phyloP scores from a whole-genome alignment of 2,113 vertebrate species.

The Leptobrachium leishanense region DNA sequence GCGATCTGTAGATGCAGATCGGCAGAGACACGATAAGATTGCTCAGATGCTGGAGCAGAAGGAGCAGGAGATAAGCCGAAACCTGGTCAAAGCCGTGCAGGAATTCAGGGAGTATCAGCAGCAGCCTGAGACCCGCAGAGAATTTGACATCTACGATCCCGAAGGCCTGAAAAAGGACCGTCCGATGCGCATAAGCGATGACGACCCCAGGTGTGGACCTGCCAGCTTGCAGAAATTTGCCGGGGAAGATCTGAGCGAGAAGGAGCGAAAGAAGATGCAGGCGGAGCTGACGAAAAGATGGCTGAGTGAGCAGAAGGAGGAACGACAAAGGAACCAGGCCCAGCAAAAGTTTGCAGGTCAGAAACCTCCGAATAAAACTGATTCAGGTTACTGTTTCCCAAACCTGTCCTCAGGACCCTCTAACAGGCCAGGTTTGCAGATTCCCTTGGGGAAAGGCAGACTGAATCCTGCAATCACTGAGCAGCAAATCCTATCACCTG shows the following conservation, averaged over 20 bases:
- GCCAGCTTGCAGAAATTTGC: constrained; percentile 66
- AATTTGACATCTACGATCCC: constrained; percentile 64
- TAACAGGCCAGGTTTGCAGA: too few species aligned
- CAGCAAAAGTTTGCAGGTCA: constrained; percentile 62
- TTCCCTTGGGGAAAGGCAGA: too few species aligned
- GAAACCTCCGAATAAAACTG: background rate
- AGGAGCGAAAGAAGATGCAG: constrained; percentile 60
- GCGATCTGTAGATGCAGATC: constrained; percentile 55
- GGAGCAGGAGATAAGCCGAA: constrained; percentile 57
- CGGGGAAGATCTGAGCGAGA: constrained; percentile 65
- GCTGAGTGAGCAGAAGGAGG: constrained; percentile 65
- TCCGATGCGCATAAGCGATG: constrained; percentile 16
- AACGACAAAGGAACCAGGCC: constrained; percentile 55
- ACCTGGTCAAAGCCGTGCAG: constrained; percentile 53
- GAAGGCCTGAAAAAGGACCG: constrained; percentile 51
- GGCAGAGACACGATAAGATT: constrained; percentile 55
- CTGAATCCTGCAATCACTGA: too few species aligned
- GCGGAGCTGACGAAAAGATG: constrained; percentile 65
- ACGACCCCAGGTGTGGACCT: constrained; percentile 31
- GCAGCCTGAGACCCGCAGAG: constrained; percentile 54
- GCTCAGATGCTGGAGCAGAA: constrained; percentile 63
- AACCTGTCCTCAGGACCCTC: too few species aligned
- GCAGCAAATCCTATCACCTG: too few species aligned
- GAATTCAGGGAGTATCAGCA: constrained; percentile 64
- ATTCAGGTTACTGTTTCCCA: too few species aligned